These are phyloP conservation scores for Lineus longissimus DNA, from an alignment of 1,140 invertebrate genomes.

Conservation along the genomic window DNA sequence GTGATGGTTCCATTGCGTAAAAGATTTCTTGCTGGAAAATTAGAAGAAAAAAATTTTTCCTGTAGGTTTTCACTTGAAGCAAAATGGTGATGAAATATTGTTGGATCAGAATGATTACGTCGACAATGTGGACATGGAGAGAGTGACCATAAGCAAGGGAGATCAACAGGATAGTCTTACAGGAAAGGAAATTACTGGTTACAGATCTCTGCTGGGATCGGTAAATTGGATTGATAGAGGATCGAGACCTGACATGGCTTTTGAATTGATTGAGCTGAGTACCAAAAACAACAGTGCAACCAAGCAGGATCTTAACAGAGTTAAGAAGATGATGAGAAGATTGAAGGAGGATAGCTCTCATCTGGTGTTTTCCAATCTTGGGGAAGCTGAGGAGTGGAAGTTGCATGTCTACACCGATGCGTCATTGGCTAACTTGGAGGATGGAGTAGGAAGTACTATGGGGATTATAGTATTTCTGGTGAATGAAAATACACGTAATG, in stretches of 20 bases:
- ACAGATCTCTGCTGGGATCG: constrained; percentile 16
- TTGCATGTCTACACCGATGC: constrained; percentile 11
- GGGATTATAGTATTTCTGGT: constrained; percentile 13
- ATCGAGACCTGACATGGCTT: constrained; percentile 21
- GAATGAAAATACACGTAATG: constrained; percentile 13
- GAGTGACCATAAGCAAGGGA: constrained; percentile 8
- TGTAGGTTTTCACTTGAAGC: neutral
- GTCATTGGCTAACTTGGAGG: constrained; percentile 15
- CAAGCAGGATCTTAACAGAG: constrained; percentile 12
- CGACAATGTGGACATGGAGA: constrained; percentile 10
- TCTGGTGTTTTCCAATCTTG: neutral
- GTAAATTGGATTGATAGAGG: constrained; percentile 22
- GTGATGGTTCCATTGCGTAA: constrained; percentile 12
- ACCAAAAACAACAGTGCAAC: constrained; percentile 10
- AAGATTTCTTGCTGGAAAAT: constrained; percentile 21
- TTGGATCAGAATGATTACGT: constrained; percentile 20
- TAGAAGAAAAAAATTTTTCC: constrained; percentile 16
- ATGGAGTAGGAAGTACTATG: constrained; percentile 18
- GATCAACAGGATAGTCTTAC: constrained; percentile 4
- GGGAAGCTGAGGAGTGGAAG: neutral
- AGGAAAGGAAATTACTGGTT: constrained; percentile 13
- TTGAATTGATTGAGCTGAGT: constrained; percentile 20
- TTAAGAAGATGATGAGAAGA: constrained; percentile 17
- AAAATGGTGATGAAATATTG: constrained; percentile 11
- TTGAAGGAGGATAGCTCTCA: constrained; percentile 12